Base-by-base conservation (phyloP, 2,797 vertebrate genomes). In the Pseudochromis fuscus region DNA sequence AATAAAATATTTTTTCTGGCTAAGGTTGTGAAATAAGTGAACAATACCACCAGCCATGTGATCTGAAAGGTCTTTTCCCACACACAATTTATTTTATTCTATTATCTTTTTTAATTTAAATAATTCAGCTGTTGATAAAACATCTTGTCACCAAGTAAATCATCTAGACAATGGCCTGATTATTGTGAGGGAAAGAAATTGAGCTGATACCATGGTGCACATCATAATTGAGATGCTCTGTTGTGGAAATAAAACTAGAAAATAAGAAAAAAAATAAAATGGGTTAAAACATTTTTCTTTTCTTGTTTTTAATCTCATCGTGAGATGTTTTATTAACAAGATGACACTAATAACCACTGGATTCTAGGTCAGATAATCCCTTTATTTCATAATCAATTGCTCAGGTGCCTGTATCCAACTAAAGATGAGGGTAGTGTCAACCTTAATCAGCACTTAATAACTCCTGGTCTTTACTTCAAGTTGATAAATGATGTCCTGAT, bases 111-210 rank as follows among this genome's bases (percentile, higher is more conserved):
- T n/a, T n/a, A n/a, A n/a, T n/a, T n/a, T 16, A 42, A 42, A 42
- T 42, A 42, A 42, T 42, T 18, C 38, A 42, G 18, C 38, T 18
- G 38, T 16, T 19, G 7, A 42, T 42, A n/a, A 42, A 42, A 18
- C 18, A n/a, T 9, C 18, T 42, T 42, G 38, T 18, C 5, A 19
- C 38, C 18, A 19, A 42, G 5, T 42, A 42, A 42, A 42, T 48
- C 18, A 72, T 64, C 27, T 11, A 42, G n/a, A 66, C 49, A 67
- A 40, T 30, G 18, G 60, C 16, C 18, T 45, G 28, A 56, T 72
- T 66, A 79, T 77, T 76, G 56, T 28, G 21, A 37, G 24, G 33
- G 19, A 61, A 33, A 55, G 9, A 58, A 64, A 77, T 33, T n/a
- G 62, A 67, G 51, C 19, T 46, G n/a, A n/a, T 3, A 10, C 40